phyloP scores from a whole-genome alignment of 2,888 invertebrate species.

The Amphiduros pacificus region DNA sequence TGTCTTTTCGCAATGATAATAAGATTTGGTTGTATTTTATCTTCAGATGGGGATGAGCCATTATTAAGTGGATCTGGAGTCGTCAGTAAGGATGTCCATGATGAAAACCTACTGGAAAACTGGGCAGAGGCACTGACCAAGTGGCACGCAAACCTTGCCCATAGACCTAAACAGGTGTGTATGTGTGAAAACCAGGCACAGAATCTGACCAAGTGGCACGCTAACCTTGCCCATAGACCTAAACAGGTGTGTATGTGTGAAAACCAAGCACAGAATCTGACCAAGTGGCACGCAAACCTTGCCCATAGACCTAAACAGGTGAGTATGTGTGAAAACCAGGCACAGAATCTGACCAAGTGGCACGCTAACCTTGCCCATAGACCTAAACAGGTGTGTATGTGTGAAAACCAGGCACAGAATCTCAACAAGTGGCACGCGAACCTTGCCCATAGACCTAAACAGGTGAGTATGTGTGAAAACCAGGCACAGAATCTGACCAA shows the following conservation, averaged over 20 bases:
- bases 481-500: too few relatives aligned
- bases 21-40: not conserved
- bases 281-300: too few relatives aligned
- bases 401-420: too few relatives aligned
- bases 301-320: too few relatives aligned
- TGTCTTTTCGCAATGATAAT: too few relatives aligned
- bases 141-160: conserved; percentile 57
- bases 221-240: conserved; percentile 67
- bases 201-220: conserved; percentile 57
- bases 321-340: too few relatives aligned
- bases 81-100: conserved; percentile 94
- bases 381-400: too few relatives aligned
- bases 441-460: conserved; percentile 71
- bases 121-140: conserved; percentile 80
- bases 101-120: conserved; percentile 80
- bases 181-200: too few relatives aligned
- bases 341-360: too few relatives aligned
- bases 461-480: too few relatives aligned
- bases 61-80: conserved; percentile 95
- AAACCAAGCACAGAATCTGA: conserved; percentile 41
- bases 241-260: too few relatives aligned
- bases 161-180: conserved; percentile 77
- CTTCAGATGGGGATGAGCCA: conserved; percentile 72
- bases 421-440: conserved; percentile 59
- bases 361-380: too few relatives aligned